These are phyloP conservation scores for Megaustenia siamemsis DNA, from an alignment of 2,888 invertebrate genomes.

Conservation along the genomic window DNA sequence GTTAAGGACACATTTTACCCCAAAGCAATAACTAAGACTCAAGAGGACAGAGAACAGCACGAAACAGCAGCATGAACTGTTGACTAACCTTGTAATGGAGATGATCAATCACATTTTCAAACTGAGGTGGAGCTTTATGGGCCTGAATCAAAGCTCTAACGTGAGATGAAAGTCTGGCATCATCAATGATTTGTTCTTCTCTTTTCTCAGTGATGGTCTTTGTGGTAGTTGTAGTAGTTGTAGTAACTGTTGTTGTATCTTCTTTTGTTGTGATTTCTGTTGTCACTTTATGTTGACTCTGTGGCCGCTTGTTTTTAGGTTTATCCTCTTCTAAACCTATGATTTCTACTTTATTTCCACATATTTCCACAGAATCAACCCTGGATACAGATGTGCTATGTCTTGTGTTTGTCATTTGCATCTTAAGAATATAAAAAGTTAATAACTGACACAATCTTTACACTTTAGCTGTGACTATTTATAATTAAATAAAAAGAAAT, in stretches of 20 bases:
- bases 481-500: too few species aligned
- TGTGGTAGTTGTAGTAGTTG: slow-evolving; percentile 38
- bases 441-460: too few species aligned
- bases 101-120: slow-evolving; percentile 40
- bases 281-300: background rate
- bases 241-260: slow-evolving; percentile 21
- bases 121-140: slow-evolving; percentile 37
- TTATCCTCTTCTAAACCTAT: background rate
- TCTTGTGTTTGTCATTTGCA: slow-evolving; percentile 14
- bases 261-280: slow-evolving; percentile 18
- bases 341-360: slow-evolving; percentile 38
- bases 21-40: too few species aligned
- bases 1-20: too few species aligned
- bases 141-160: slow-evolving; percentile 34
- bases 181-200: slow-evolving; percentile 44
- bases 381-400: slow-evolving; percentile 41
- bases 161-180: slow-evolving; percentile 38
- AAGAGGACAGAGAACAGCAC: too few species aligned
- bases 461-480: too few species aligned
- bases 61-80: background rate
- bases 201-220: slow-evolving; percentile 40
- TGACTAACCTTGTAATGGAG: slow-evolving; percentile 50
- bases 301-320: background rate
- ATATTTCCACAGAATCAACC: slow-evolving; percentile 41
- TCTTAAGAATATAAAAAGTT: too few species aligned